Evolutionary conservation across 2,888 invertebrate species (phyloP), one percentile per base, ranked within the genome.

Genomic region (Drosophila macrospina): DNA sequence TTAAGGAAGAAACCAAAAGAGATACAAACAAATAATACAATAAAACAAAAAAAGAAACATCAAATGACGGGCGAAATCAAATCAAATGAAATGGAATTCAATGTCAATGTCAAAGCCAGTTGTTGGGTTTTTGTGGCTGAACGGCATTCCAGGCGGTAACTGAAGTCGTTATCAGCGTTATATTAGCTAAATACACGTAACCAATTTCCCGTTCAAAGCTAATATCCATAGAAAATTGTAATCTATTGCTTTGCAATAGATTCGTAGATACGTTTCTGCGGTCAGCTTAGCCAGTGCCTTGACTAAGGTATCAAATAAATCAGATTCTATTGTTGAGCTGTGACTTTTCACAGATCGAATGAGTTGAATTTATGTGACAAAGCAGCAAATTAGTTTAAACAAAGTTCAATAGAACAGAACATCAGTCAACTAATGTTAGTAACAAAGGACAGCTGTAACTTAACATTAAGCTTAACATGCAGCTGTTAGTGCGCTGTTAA

Each of bases 81-180:
- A 32, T 30, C 15, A 36, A 32, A 26, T 34, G 11, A 51, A 69
- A 56, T 62, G 41, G 44, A 65, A 62, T 69, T 76, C 78, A 84
- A 81, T 80, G 79, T 86, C 84, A 86, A 78, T 80, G 78, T 56
- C 71, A 72, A 55, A 47, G 37, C 50, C 47, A 36, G 36, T 47
- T 28, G 8, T 1, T 20, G 20, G 3, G n/a, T n/a, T 20, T 20
- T 26, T 13, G 10, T 36, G 32, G 7, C 13, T 42, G 1, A 34
- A 41, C 42, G 26, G 7, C 32, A 47, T 69, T 16, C 41, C 36
- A 16, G 36, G 24, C 34, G 20, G 48, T 34, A 30, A 8, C 16
- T 15, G 41, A 41, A 16, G 15, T 45, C 24, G 5, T 5, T 5
- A 5, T 15, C 3, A 5, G 10, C 15, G 28, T 10, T n/a, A n/a